Base-by-base conservation (phyloP, 2,888 invertebrate species). In the Linyphia triangularis region DNA sequence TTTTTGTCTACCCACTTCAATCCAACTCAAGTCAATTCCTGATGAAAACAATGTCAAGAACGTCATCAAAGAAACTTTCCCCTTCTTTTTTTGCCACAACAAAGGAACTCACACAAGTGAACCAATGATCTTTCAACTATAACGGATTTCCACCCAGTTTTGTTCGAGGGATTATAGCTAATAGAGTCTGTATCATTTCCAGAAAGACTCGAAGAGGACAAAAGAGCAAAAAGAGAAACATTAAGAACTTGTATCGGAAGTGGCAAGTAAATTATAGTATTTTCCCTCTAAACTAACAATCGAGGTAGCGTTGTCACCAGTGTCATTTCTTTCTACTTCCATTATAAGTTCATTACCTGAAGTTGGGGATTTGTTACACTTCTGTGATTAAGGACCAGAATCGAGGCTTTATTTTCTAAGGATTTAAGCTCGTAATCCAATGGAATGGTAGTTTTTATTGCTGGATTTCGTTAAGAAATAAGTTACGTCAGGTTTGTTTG, bases 161-260 rank as follows among this genome's bases (percentile, higher is more conserved):
- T 26, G 28, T n/a, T 70, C 13, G 26, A 51, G 16, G 43, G 43
- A 70, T 70, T 70, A 70, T 70, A 24, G n/a, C 43, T 26, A 43
- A 51, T 26, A 43, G 9, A 43, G 43, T 70, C 51, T 51, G 70
- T 51, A 67, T 67, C 43, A 70, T 69, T 69, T 37, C 67, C 33
- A 33, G 9, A 33, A 33, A 6, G 43, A 43, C 43, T 26, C 51
- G 16, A 51, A 51, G n/a, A n/a, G 26, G 43, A 43, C 70, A 70
- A 70, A 70, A 69, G 63, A 9, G 6, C 1, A 1, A 26, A 9
- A 69, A 37, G 33, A 70, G 43, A 43, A 26, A 30, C 73, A 73
- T 59, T 73, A 28, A 51, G 51, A 72, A 40, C 40, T 40, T 69
- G 70, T 72, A 24, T 73, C 19, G 40, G 43, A 70, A 70, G 26